Base-by-base conservation (phyloP, 2,113 vertebrate genomes). In the Burhinus oedicnemus region DNA sequence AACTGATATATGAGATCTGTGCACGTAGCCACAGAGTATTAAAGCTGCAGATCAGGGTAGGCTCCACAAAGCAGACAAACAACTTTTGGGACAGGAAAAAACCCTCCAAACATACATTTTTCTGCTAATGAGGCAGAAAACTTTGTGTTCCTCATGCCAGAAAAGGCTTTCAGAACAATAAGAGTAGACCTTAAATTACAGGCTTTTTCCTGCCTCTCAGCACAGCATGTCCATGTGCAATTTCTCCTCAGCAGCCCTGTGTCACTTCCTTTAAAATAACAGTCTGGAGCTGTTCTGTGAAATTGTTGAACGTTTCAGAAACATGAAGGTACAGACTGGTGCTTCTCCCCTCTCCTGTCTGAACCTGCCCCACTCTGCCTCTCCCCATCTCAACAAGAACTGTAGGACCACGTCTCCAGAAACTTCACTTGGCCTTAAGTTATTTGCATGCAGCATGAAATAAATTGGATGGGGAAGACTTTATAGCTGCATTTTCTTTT, bases 101-200 rank as follows among this genome's bases (percentile, higher is more conserved):
- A 0, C 1, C 6, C 54, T 75, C 16, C 29, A 87, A 78, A 76
- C 69, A 68, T 40, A 42, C 8, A 27, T 85, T 83, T 93, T 83
- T 66, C 25, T 8, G 8, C 40, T 91, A 75, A 76, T 51, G 90
- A 52, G 26, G 32, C 18, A 54, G 68, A 75, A 95, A 85, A 84
- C 20, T 62, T 74, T 27, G 27, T 14, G 3, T 49, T 69, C 11
- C 16, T 95, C 65, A 62, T 54, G 8, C 68, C 71, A 83, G 93
- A 92, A 94, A 32, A 58, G 34, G 76, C 79, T 96, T 95, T 89
- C 74, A 94, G 75, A 95, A 85, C 75, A 85, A 17, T 68, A 66
- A 94, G 40, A 84, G 38, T 52, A 51, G 61, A 58, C 44, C 36
- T 90, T 61, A 96, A 97, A 98, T 97, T 94, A 95, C 2, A 98